Percentiles rank a stretch among this genome's conserved stretches.
Evolutionary conservation across 2,888 invertebrate genomes (phyloP).

Genomic region (Cheilosia pagana): DNA sequence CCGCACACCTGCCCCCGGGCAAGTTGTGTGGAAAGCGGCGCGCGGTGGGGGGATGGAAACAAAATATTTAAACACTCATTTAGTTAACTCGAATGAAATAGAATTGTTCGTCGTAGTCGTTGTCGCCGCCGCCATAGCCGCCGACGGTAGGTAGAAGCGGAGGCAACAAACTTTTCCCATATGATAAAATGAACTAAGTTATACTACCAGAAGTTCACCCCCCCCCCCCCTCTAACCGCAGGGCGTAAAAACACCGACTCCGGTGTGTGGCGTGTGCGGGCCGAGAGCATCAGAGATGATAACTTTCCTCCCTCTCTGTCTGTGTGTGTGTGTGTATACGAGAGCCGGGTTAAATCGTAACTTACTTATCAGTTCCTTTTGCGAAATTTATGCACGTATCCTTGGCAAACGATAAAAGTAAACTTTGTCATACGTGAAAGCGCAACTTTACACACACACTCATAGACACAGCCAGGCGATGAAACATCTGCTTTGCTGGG

Average conservation of each 20-base stretch:
- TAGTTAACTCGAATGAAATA: constrained; percentile 75
- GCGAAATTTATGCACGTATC: constrained; percentile 75
- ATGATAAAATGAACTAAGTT: constrained; percentile 75
- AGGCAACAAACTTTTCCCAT: constrained; percentile 70
- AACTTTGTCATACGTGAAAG: constrained; percentile 75
- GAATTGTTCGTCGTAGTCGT: constrained; percentile 55
- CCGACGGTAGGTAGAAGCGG: constrained; percentile 26
- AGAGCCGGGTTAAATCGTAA: constrained; percentile 68
- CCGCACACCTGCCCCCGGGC: too few species aligned
- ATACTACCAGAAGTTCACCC: constrained; percentile 38
- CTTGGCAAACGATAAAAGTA: constrained; percentile 75
- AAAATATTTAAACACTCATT: constrained; percentile 75
- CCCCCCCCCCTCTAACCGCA: constrained; percentile 54
- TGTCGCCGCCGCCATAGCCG: constrained; percentile 20
- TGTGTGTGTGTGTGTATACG: constrained; percentile 15
- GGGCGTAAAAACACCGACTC: constrained; percentile 49
- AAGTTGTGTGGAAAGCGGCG: too few species aligned
- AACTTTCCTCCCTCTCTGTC: constrained; percentile 46
- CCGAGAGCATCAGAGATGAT: constrained; percentile 17
- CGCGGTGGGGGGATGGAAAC: constrained; percentile 42
- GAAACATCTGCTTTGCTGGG: constrained; percentile 63
- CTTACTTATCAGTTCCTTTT: constrained; percentile 75
- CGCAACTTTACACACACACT: constrained; percentile 47
- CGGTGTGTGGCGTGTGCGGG: constrained; percentile 4
- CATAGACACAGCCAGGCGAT: neutral